Base-by-base conservation (phyloP, 2,888 invertebrate species). In the Leptinotarsa tumamoca region DNA sequence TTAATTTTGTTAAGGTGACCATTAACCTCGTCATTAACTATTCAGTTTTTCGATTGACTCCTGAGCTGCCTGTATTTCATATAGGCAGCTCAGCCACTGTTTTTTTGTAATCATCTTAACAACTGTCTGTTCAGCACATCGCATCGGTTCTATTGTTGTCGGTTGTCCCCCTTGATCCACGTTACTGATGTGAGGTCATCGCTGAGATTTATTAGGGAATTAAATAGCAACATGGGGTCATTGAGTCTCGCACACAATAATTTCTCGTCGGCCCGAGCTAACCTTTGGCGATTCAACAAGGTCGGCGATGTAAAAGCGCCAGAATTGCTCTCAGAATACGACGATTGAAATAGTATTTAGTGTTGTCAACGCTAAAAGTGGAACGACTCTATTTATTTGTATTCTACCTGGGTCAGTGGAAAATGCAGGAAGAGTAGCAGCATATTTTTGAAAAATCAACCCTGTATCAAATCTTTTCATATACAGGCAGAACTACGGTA, bases 131-230 rank as follows among this genome's bases (percentile, higher is more conserved):
- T 4, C 23, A 27, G 61, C 23, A 61, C 61, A 61, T 61, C 27
- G 21, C 61, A 61, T 61, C 27, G 21, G 5, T 27, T 21, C 27
- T 61, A 27, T 61, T 27, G 63, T n/a, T 52, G 52, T 52, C 52
- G 52, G 52, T 52, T 58, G 21, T 63, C 63, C 43, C 63, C 43
- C 27, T 27, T 63, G 63, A 3, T 10, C 63, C 63, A 63, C 63
- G 63, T 63, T 63, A 63, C 33, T 63, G 54, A 54, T 68, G 77
- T 81, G 81, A 81, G 80, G 80, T 81, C 81, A 80, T 78, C 80
- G 71, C 77, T 58, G 76, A 80, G 79, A 81, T 81, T 80, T 79
- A 81, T 81, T 79, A 76, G 79, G 79, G 79, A 79, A 79, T 80
- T 80, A 79, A 81, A 66, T 23, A 63, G 63, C 56, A 54, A 43